A percentile compares a stretch with the other conserved stretches of the same genome.
Evolutionary conservation across 2,888 invertebrate species (phyloP).

Genomic region (Hyppa rectilinea): DNA sequence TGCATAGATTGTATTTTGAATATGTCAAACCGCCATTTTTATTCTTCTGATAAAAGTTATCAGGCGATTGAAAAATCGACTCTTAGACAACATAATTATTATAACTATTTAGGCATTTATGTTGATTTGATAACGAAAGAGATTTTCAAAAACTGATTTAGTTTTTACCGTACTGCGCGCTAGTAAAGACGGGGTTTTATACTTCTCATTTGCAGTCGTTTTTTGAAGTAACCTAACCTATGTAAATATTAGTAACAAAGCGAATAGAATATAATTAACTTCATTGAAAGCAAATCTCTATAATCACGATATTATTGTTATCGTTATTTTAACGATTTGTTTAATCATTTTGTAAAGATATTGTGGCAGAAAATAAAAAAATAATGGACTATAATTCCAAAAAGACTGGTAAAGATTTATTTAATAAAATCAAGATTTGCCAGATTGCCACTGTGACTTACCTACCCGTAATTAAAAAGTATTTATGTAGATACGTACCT

Average conservation of each 20-base stretch:
- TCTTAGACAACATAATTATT: too few species aligned
- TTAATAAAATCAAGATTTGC: neutral
- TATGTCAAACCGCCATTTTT: too few species aligned
- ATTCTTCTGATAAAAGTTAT: too few species aligned
- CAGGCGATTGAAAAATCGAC: too few species aligned
- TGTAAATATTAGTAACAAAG: neutral
- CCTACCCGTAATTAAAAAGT: neutral
- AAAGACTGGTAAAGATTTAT: too few species aligned
- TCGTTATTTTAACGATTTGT: neutral
- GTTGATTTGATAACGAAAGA: neutral
- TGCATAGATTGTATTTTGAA: too few species aligned
- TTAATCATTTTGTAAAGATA: neutral
- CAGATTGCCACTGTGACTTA: neutral
- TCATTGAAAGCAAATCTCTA: conserved; percentile 1
- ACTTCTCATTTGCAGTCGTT: neutral
- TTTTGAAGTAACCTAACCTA: neutral
- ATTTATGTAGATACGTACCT: neutral
- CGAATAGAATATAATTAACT: neutral
- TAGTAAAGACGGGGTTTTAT: neutral
- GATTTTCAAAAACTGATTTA: neutral
- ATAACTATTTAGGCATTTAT: neutral
- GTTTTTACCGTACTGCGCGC: neutral
- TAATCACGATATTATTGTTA: neutral
- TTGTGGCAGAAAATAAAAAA: neutral
- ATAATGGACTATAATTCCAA: too few species aligned